These are phyloP conservation scores for Scaptomyza reducta DNA, from an alignment of 2,888 invertebrate species.

Conservation along the genomic window DNA sequence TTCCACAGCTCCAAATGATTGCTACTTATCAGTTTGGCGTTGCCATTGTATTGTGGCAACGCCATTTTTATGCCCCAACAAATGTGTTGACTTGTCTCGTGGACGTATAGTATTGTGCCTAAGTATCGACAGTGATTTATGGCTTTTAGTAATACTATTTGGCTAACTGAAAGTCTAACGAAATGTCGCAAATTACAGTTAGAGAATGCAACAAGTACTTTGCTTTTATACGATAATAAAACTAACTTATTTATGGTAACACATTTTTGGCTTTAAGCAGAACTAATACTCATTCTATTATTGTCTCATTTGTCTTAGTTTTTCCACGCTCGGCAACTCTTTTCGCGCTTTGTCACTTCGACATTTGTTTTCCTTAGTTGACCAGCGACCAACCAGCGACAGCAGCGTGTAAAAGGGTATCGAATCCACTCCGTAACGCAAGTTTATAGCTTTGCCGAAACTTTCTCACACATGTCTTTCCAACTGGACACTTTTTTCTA, in stretches of 20 bases:
- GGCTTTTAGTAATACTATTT: slow-evolving; percentile 5
- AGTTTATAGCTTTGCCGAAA: slow-evolving; percentile 67
- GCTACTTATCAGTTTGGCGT: slow-evolving; percentile 53
- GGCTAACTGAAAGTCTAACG: not conserved
- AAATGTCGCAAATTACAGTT: slow-evolving; percentile 20
- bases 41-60: slow-evolving; percentile 45
- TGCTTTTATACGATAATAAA: slow-evolving; percentile 22
- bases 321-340: slow-evolving; percentile 58
- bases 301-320: slow-evolving; percentile 73
- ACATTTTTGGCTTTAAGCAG: slow-evolving; percentile 34
- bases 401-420: slow-evolving; percentile 11
- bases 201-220: slow-evolving; percentile 37
- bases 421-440: slow-evolving; percentile 60
- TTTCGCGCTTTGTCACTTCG: slow-evolving; percentile 70
- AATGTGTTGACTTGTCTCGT: slow-evolving; percentile 1
- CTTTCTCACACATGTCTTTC: slow-evolving; percentile 60
- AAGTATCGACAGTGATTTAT: slow-evolving; percentile 29
- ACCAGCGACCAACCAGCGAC: slow-evolving; percentile 37
- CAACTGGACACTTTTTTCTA: slow-evolving; percentile 41
- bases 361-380: slow-evolving; percentile 73
- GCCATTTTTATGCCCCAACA: slow-evolving; percentile 27
- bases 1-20: slow-evolving; percentile 33
- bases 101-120: not conserved
- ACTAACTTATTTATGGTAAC: slow-evolving; percentile 33
- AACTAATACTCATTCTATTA: slow-evolving; percentile 67